phyloP scores from a whole-genome alignment of 2,888 invertebrate species.

The Falcaria lacertinaria region DNA sequence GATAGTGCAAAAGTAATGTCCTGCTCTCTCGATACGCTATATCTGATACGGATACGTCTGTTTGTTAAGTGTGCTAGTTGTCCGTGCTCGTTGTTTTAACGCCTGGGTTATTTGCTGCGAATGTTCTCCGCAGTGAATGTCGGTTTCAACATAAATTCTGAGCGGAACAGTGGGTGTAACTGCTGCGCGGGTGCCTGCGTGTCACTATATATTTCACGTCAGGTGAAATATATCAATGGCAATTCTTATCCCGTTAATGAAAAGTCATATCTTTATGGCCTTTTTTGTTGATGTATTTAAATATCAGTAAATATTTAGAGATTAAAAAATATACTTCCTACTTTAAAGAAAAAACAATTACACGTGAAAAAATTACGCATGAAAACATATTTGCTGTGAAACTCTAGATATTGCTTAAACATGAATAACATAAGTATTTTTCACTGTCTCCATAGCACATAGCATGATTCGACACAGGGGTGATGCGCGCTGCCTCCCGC shows the following conservation, averaged over 20 bases:
- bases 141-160: slow-evolving; percentile 76
- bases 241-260: slow-evolving; percentile 42
- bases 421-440: too few relatives aligned
- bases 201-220: slow-evolving; percentile 63
- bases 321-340: too few relatives aligned
- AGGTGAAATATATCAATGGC: slow-evolving; percentile 55
- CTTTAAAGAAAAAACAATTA: too few relatives aligned
- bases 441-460: too few relatives aligned
- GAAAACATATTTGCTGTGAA: too few relatives aligned
- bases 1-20: slow-evolving; percentile 77
- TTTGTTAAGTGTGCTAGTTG: slow-evolving; percentile 77
- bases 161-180: slow-evolving; percentile 76
- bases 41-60: slow-evolving; percentile 78
- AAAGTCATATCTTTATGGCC: slow-evolving; percentile 11
- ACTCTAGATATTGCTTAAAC: too few relatives aligned
- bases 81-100: slow-evolving; percentile 75
- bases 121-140: slow-evolving; percentile 70
- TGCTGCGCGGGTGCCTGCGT: slow-evolving; percentile 62
- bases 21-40: slow-evolving; percentile 71
- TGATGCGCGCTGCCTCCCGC: too few relatives aligned
- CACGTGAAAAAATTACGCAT: too few relatives aligned
- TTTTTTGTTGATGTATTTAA: too few relatives aligned
- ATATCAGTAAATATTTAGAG: too few relatives aligned
- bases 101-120: slow-evolving; percentile 75
- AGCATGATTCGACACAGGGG: too few relatives aligned